These are phyloP conservation scores for Clanis bilineata DNA, from an alignment of 2,888 invertebrate genomes.

Conservation along the genomic window DNA sequence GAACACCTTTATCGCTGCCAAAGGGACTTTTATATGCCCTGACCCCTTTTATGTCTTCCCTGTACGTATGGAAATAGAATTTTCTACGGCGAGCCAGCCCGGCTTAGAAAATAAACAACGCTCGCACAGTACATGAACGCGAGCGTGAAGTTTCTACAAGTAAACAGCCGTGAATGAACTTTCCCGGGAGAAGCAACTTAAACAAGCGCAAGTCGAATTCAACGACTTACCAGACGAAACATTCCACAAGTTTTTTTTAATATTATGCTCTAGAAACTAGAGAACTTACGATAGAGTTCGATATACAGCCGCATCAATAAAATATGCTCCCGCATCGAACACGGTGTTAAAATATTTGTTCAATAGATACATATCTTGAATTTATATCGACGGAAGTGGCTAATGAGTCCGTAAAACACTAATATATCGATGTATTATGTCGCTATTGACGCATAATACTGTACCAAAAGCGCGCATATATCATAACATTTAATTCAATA, in stretches of 20 bases:
- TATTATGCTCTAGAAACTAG: not conserved
- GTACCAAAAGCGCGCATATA: constrained; percentile 41
- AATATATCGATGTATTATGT: constrained; percentile 38
- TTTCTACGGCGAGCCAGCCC: constrained; percentile 7
- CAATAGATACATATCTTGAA: constrained; percentile 28
- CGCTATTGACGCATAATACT: constrained; percentile 13
- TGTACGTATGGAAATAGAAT: constrained; percentile 29
- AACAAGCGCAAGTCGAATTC: constrained; percentile 17
- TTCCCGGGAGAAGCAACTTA: constrained; percentile 21
- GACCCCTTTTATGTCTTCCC: constrained; percentile 20
- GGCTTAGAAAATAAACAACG: constrained; percentile 7
- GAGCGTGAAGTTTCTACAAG: not conserved
- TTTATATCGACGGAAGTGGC: constrained; percentile 43
- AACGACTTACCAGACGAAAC: constrained; percentile 9
- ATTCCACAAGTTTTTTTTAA: constrained; percentile 10
- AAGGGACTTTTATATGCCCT: constrained; percentile 30
- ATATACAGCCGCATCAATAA: constrained; percentile 26
- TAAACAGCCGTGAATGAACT: constrained; percentile 17
- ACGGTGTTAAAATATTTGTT: constrained; percentile 38
- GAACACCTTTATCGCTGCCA: constrained; percentile 37
- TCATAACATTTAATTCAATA: constrained; percentile 23
- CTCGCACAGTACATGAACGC: not conserved
- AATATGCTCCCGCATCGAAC: constrained; percentile 34
- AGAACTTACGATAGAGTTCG: constrained; percentile 15
- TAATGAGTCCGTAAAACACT: constrained; percentile 46